Evolutionary conservation across 2,888 invertebrate species (phyloP).

Genomic region (Lasioglossum calceatum): DNA sequence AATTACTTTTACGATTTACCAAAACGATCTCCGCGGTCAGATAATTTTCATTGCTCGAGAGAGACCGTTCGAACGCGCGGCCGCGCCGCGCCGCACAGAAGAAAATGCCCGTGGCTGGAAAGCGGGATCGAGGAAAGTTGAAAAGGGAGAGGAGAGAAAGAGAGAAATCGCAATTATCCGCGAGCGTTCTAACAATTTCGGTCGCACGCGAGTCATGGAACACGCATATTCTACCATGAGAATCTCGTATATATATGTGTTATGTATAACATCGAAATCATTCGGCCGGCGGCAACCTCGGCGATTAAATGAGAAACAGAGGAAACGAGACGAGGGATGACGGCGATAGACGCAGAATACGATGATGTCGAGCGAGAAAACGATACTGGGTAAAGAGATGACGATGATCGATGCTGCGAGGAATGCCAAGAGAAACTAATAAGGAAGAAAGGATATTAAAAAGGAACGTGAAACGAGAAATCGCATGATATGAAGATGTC

Average conservation of each 20-base stretch:
- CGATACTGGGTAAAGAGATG: not conserved
- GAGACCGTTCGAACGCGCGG: not conserved
- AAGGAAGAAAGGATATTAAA: constrained; percentile 10
- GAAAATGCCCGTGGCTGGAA: not conserved
- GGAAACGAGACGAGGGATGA: not conserved
- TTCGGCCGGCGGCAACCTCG: constrained; percentile 62
- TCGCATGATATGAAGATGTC: constrained; percentile 28
- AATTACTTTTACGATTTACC: constrained; percentile 7
- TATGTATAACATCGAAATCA: constrained; percentile 45
- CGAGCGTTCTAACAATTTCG: constrained; percentile 71
- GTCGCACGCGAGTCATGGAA: constrained; percentile 62
- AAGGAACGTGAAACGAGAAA: constrained; percentile 12
- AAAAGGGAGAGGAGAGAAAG: constrained; percentile 18
- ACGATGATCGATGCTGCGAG: not conserved
- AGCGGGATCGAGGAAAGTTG: not conserved
- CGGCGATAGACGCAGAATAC: not conserved
- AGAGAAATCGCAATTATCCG: constrained; percentile 62
- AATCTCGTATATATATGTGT: constrained; percentile 61
- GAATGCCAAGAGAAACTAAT: constrained; percentile 1
- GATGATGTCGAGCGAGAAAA: constrained; percentile 6
- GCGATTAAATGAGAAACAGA: constrained; percentile 21
- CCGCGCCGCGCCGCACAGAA: not conserved
- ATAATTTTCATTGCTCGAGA: constrained; percentile 11
- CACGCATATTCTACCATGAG: constrained; percentile 69
- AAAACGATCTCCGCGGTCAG: constrained; percentile 15